A percentile compares a stretch with the other conserved stretches of the same genome.
These are phyloP conservation scores for Patiria miniata DNA, from an alignment of 35 echinoderm and acorn worm species.

Conservation along the genomic window DNA sequence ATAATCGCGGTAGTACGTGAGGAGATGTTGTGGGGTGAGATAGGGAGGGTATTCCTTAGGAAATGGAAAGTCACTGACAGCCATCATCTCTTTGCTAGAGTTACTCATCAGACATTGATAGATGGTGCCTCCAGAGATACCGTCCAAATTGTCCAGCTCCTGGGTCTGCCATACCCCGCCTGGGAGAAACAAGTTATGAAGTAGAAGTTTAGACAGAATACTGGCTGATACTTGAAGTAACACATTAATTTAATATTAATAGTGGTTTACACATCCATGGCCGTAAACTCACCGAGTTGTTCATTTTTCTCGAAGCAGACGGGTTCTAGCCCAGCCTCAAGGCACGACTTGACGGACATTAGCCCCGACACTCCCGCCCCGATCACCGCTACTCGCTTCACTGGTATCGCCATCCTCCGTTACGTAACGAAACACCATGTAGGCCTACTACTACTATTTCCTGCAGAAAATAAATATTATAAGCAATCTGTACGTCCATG, in stretches of 20 bases:
- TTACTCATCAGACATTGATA: slow-evolving; percentile 80
- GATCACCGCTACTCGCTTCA: slow-evolving; percentile 68
- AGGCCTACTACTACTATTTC: too few relatives aligned
- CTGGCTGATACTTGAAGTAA: too few relatives aligned
- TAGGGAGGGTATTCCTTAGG: slow-evolving; percentile 62
- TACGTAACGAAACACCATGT: too few relatives aligned
- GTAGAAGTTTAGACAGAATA: too few relatives aligned
- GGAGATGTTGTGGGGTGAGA: slow-evolving; percentile 52
- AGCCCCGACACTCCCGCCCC: slow-evolving; percentile 70
- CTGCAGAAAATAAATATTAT: too few relatives aligned
- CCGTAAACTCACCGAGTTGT: slow-evolving; percentile 57
- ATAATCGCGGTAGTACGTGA: slow-evolving; percentile 70
- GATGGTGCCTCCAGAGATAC: background rate
- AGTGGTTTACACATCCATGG: too few relatives aligned
- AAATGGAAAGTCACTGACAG: slow-evolving; percentile 80
- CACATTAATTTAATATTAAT: too few relatives aligned
- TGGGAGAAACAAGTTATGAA: background rate
- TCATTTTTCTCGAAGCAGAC: slow-evolving; percentile 67
- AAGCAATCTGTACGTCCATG: too few relatives aligned
- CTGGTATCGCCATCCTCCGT: slow-evolving; percentile 29
- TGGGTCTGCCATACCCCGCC: background rate
- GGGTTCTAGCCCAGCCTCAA: slow-evolving; percentile 79
- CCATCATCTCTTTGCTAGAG: slow-evolving; percentile 85
- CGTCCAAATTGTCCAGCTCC: background rate
- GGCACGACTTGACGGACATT: slow-evolving; percentile 63